Evolutionary conservation across 2,888 invertebrate species (phyloP), one percentile per base, ranked within the genome.

Genomic region (Chouioia cunea): DNA sequence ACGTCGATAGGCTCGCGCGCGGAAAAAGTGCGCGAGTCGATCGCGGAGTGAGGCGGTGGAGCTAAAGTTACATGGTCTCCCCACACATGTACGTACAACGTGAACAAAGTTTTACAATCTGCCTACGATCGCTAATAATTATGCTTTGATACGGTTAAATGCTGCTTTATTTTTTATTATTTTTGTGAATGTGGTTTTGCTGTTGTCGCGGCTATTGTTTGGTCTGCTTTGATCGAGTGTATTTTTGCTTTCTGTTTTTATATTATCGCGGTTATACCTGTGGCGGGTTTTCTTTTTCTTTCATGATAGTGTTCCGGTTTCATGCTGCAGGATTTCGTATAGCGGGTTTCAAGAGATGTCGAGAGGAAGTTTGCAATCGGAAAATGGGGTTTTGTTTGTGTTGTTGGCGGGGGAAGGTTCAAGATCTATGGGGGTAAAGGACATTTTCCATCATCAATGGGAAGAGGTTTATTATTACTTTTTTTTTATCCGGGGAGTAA

Each of bases 11-110:
- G 54, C 65, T 58, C 59, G 63, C 69, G 50, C 57, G 16, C 23
- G 58, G 63, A 71, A 22, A 58, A 27, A 36, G 10, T 36, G 60
- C 65, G 62, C 70, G 60, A 54, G 60, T 4, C 56, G 58, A 64
- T 67, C 63, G 70, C 69, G 70, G 60, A 70, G 73, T 73, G 67
- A 70, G 66, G 67, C 70, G 70, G 82, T 79, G 82, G 83, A 84
- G 83, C 82, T 84, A 83, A 85, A 84, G 85, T 83, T 85, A 85
- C 84, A 85, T 85, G 85, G 85, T 85, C 85, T 85, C 85, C 85
- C 85, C 85, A 84, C 85, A 85, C 84, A 82, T 84, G 83, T 85
- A 83, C 84, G 82, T 85, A 82, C 82, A 83, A 85, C 81, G 83
- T 82, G 79, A 84, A 84, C 79, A 78, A 84, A 85, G 82, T 83